Conservation (phyloP, 2,888 invertebrate genomes). For the Margaritifera margaritifera region DNA sequence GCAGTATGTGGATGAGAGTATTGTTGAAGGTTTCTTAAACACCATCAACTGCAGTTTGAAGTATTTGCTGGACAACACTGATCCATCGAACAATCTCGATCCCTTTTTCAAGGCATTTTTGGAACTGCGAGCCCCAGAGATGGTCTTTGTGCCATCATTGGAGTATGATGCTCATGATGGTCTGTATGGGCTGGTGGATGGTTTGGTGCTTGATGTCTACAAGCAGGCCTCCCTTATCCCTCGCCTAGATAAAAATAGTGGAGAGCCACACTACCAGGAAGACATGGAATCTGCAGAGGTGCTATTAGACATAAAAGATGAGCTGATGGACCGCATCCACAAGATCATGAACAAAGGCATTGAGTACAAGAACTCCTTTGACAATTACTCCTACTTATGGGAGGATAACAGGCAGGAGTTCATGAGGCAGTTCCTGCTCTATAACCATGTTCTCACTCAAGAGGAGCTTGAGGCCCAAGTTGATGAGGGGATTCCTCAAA, state of each 20-base stretch:
- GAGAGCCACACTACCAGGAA: constrained; percentile 74
- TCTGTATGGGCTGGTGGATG: constrained; percentile 83
- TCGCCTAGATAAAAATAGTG: constrained; percentile 78
- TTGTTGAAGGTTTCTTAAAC: constrained; percentile 86
- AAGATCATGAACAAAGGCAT: constrained; percentile 71
- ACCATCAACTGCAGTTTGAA: constrained; percentile 81
- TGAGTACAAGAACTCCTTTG: constrained; percentile 73
- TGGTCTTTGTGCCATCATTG: constrained; percentile 88
- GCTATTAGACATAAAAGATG: constrained; percentile 87
- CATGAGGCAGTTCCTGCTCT: constrained; percentile 90
- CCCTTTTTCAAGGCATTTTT: constrained; percentile 90
- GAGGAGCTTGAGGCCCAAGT: constrained; percentile 91
- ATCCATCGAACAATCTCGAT: constrained; percentile 81
- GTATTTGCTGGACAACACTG: constrained; percentile 94
- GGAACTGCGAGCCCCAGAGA: constrained; percentile 83
- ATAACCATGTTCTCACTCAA: constrained; percentile 83
- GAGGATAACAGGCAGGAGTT: constrained; percentile 88
- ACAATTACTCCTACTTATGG: constrained; percentile 87
- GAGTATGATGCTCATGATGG: constrained; percentile 83
- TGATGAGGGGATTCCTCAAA: constrained; percentile 80
- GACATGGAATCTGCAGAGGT: constrained; percentile 85
- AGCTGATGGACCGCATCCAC: constrained; percentile 85
- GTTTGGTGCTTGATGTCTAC: constrained; percentile 85
- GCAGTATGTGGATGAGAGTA: constrained; percentile 86
- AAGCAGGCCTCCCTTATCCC: constrained; percentile 85